These are phyloP conservation scores for Pica pica DNA, from an alignment of 2,113 vertebrate genomes.

Conservation along the genomic window DNA sequence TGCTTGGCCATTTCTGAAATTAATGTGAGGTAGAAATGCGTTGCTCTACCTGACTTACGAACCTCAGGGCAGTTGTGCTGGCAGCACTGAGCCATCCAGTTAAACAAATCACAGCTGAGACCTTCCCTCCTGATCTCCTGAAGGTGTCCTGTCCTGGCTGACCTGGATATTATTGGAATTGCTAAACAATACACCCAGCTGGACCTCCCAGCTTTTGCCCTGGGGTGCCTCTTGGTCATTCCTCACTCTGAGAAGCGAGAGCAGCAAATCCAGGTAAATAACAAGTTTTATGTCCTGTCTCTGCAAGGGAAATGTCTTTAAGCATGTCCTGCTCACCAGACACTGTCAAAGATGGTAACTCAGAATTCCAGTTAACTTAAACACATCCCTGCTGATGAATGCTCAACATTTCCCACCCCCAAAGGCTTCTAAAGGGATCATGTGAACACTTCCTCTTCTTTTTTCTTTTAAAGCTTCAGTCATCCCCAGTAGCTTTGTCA, in stretches of 20 bases:
- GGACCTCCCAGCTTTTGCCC: slow-evolving; percentile 82
- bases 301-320: not conserved
- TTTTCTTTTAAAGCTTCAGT: not conserved
- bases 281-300: not conserved
- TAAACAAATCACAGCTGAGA: not conserved
- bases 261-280: slow-evolving; percentile 85
- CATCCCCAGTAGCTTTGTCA: not conserved
- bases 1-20: not conserved
- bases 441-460: not conserved
- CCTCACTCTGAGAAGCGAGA: slow-evolving; percentile 80
- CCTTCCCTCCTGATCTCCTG: not conserved
- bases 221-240: slow-evolving; percentile 89
- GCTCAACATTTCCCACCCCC: not conserved
- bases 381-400: not conserved
- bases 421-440: not conserved
- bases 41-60: not conserved
- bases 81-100: not conserved
- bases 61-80: not conserved
- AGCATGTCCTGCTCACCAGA: not conserved
- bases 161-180: slow-evolving; percentile 85
- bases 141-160: slow-evolving; percentile 90
- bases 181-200: slow-evolving; percentile 88
- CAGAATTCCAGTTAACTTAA: not conserved
- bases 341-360: not conserved
- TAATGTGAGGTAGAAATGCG: not conserved